Evolutionary conservation across 2,888 invertebrate genomes (phyloP), one percentile per base, ranked within the genome.

Genomic region (Caenorhabditis angaria): DNA sequence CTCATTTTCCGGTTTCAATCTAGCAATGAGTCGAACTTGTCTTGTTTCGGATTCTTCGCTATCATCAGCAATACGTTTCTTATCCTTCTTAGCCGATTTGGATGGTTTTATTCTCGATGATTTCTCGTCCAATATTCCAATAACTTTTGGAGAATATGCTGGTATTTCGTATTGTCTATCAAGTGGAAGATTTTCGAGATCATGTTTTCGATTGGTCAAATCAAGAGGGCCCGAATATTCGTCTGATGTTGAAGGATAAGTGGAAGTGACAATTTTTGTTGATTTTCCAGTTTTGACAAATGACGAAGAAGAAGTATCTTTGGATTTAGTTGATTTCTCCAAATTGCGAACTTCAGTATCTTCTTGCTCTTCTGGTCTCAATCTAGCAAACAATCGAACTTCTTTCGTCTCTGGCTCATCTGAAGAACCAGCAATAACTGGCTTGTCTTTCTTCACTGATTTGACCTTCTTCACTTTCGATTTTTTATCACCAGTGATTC

Each of bases 191-290:
- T 63, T 67, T 12, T 70, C 73, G 24, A 72, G 58, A 14, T 79
- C 79, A 2, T 64, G 54, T 18, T 56, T 22, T 8, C 60, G 64
- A 2, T 29, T 56, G 20, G 63, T 61, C 10, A 54, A 50, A n/a
- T 75, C 69, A 4, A 73, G 61, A 18, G 65, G 61, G 5, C 77
- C 76, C 22, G 55, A 35, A 25, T 67, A 75, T 22, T 64, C 53
- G 6, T 61, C 64, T 10, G 56, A 29, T 24, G 50, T 25, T n/a
- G 35, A 27, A 5, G 65, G 61, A 22, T 65, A 60, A 27, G 54
- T n/a, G 2, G 18, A 22, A 2, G 22, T 25, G 12, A 24, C 22
- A 6, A 5, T 4, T 24, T 51, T 51, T 24, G 51, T 6, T 24
- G 27, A 24, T 50, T 20, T 50, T 50, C 50, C 22, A 50, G 18